Conservation (phyloP, 2,113 vertebrate genomes). For the Noturus placidus region DNA sequence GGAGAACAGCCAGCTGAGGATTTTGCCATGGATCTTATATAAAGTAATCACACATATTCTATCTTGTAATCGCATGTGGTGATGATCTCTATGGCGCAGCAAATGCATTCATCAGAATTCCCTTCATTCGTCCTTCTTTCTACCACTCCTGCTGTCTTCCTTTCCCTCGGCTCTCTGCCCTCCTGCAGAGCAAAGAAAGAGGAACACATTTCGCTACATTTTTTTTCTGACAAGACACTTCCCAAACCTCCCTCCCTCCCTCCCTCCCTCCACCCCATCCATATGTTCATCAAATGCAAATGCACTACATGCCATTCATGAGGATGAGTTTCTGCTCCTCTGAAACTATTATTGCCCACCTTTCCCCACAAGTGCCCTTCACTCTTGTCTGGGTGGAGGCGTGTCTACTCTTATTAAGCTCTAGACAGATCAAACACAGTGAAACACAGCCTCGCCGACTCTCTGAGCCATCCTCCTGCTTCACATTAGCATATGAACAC, state of each 20-base stretch:
- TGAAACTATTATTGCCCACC: slow-evolving; percentile 28
- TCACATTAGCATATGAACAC: slow-evolving; percentile 51
- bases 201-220: slow-evolving; percentile 13
- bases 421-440: slow-evolving; percentile 35
- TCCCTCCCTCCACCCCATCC: neutral
- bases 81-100: slow-evolving; percentile 30
- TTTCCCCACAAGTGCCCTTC: slow-evolving; percentile 51
- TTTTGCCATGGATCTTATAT: neutral
- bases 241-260: neutral
- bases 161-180: slow-evolving; percentile 17
- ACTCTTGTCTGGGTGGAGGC: slow-evolving; percentile 26
- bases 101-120: slow-evolving; percentile 21
- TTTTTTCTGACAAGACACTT: slow-evolving; percentile 53
- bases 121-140: slow-evolving; percentile 20
- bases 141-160: neutral
- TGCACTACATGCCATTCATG: slow-evolving; percentile 50
- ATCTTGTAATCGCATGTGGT: neutral
- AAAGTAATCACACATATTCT: slow-evolving; percentile 21
- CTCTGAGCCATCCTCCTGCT: slow-evolving; percentile 1
- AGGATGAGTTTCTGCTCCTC: slow-evolving; percentile 1
- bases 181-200: slow-evolving; percentile 29
- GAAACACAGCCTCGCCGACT: neutral
- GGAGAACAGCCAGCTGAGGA: slow-evolving; percentile 11
- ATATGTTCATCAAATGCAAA: slow-evolving; percentile 63
- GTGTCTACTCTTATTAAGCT: slow-evolving; percentile 21